Evolutionary conservation across 53 echinoderm and acorn worm species (phyloP).

Genomic region (Hippasteria phrygiana): DNA sequence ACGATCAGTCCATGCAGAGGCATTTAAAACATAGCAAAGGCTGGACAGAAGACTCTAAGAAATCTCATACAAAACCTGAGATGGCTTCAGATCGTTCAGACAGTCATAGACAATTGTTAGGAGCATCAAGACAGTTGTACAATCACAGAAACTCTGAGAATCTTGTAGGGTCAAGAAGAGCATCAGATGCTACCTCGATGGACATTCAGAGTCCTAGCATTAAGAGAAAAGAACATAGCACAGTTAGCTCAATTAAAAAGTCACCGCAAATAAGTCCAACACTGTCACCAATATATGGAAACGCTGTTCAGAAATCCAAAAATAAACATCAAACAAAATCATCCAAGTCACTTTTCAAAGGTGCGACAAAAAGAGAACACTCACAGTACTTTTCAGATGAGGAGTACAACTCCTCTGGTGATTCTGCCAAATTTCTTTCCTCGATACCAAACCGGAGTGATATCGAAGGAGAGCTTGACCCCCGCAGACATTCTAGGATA

Average conservation of each 20-base stretch:
- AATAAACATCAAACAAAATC: neutral
- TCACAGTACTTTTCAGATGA: conserved; percentile 35
- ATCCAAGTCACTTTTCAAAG: neutral
- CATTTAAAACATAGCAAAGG: neutral
- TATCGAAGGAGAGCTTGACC: neutral
- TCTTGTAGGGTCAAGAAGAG: neutral
- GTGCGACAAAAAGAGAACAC: neutral
- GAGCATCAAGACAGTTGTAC: neutral
- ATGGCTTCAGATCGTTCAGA: neutral
- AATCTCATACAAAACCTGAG: no score
- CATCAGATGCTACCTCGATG: neutral
- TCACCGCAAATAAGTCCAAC: neutral
- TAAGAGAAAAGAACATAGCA: neutral
- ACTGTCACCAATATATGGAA: neutral
- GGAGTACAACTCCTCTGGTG: conserved; percentile 49
- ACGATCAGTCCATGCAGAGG: neutral
- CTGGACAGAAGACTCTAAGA: neutral
- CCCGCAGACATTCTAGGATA: neutral
- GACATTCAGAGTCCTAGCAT: neutral
- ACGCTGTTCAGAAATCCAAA: neutral
- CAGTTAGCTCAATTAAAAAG: neutral
- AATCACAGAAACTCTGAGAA: conserved; percentile 13
- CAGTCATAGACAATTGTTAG: neutral
- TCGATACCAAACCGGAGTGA: neutral
- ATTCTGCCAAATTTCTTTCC: conserved; percentile 38